Percentiles rank a stretch among this genome's conserved stretches.
Conservation (phyloP, 64 coral and sea anemone species). For the Stylophora pistillata region DNA sequence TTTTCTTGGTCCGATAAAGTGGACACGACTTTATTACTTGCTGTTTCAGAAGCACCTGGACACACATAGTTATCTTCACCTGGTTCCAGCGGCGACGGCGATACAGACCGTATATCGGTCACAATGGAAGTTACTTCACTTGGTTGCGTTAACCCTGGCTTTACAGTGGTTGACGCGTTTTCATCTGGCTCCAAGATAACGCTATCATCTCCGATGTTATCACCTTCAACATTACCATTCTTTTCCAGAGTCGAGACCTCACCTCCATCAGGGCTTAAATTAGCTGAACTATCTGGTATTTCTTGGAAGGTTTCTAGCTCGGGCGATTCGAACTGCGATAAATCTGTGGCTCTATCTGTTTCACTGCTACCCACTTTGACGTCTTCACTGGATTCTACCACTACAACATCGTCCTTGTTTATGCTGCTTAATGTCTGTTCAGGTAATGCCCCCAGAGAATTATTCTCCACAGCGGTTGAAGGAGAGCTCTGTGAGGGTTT, state of each 20-base stretch:
- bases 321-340: neutral
- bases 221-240: neutral
- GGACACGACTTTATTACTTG: neutral
- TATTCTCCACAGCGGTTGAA: neutral
- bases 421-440: too few relatives aligned
- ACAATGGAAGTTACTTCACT: neutral
- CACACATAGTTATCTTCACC: neutral
- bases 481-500: neutral
- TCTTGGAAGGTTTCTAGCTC: neutral
- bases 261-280: neutral
- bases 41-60: neutral
- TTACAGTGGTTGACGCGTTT: neutral
- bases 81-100: neutral
- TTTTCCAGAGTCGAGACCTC: neutral
- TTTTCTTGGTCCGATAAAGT: neutral
- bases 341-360: neutral
- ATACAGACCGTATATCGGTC: neutral
- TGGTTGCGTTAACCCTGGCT: neutral
- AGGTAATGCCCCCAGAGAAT: conserved; percentile 1
- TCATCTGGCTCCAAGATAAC: neutral
- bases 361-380: neutral
- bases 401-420: neutral
- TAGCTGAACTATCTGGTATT: conserved; percentile 2
- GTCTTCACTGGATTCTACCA: neutral
- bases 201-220: neutral